These are phyloP conservation scores for Sorex fumeus DNA, from an alignment of 2,113 vertebrate genomes.

Conservation along the genomic window DNA sequence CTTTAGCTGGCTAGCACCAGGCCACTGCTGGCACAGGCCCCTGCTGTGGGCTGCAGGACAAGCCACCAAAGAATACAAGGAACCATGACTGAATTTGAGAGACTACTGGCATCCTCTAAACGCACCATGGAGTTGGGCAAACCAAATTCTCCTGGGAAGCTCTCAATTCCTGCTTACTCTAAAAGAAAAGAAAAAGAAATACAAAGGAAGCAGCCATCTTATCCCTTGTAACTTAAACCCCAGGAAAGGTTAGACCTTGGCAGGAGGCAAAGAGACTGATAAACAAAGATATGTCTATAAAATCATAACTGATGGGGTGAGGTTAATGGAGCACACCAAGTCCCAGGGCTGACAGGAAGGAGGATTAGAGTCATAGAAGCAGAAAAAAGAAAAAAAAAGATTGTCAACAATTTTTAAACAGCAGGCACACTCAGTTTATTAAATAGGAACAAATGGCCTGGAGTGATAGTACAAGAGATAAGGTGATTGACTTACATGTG, in stretches of 20 bases:
- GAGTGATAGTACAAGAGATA: too few relatives aligned
- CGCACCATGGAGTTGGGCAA: slow-evolving; percentile 81
- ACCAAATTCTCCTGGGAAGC: slow-evolving; percentile 86
- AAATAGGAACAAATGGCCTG: slow-evolving; percentile 68
- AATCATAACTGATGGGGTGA: slow-evolving; percentile 48
- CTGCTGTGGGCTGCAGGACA: too few relatives aligned
- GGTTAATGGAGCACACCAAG: slow-evolving; percentile 71
- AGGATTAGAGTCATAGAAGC: slow-evolving; percentile 87
- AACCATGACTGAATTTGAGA: neutral
- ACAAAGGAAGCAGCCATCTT: slow-evolving; percentile 84
- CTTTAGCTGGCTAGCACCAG: neutral
- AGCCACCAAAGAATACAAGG: neutral
- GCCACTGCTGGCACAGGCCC: neutral
- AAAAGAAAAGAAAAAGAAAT: slow-evolving; percentile 84
- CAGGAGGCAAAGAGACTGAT: slow-evolving; percentile 80
- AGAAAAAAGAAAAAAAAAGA: slow-evolving; percentile 76
- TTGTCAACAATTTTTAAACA: slow-evolving; percentile 83
- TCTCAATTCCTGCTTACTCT: slow-evolving; percentile 88
- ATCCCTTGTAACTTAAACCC: slow-evolving; percentile 79
- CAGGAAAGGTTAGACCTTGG: slow-evolving; percentile 71
- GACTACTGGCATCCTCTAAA: slow-evolving; percentile 80
- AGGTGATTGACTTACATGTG: too few relatives aligned
- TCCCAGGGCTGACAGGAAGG: slow-evolving; percentile 86
- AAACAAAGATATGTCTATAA: slow-evolving; percentile 72
- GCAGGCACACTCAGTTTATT: slow-evolving; percentile 79